Evolutionary conservation across 1,140 invertebrate genomes (phyloP).

Genomic region (Drosophila nikananu): DNA sequence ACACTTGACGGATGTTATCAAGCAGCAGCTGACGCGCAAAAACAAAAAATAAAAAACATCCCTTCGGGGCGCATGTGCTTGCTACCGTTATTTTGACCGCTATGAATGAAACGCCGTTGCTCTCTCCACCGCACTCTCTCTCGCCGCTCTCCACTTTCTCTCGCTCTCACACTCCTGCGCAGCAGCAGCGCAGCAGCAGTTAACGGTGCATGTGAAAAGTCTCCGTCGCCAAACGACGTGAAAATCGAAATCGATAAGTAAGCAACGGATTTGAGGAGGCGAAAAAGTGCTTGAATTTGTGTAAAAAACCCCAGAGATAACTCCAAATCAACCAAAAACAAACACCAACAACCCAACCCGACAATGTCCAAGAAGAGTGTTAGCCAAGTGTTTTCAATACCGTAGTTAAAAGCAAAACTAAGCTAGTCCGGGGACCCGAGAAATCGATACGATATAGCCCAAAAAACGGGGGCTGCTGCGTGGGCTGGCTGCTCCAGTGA

Average conservation of each 20-base stretch:
- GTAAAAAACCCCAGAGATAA: constrained; percentile 41
- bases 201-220: constrained; percentile 61
- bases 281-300: constrained; percentile 33
- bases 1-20: constrained; percentile 39
- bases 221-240: constrained; percentile 56
- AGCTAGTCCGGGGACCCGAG: constrained; percentile 35
- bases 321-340: constrained; percentile 40
- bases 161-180: constrained; percentile 39
- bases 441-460: constrained; percentile 47
- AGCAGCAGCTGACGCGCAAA: constrained; percentile 43
- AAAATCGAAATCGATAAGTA: constrained; percentile 84
- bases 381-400: constrained; percentile 56
- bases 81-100: constrained; percentile 22
- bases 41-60: constrained; percentile 35
- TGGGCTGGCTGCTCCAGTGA: constrained; percentile 23
- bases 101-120: constrained; percentile 62
- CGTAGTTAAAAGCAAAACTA: constrained; percentile 31
- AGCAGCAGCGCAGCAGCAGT: constrained; percentile 44
- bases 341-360: constrained; percentile 24
- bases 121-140: constrained; percentile 9
- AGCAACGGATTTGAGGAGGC: constrained; percentile 41
- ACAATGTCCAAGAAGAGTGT: constrained; percentile 80
- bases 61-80: constrained; percentile 51
- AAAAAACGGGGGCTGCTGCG: constrained; percentile 35
- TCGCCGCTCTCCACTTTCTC: not conserved